A percentile compares a stretch with the other conserved stretches of the same genome.
Evolutionary conservation across 92 coral and sea anemone genomes (phyloP).

Genomic region (Umimayanthus chanpuru): DNA sequence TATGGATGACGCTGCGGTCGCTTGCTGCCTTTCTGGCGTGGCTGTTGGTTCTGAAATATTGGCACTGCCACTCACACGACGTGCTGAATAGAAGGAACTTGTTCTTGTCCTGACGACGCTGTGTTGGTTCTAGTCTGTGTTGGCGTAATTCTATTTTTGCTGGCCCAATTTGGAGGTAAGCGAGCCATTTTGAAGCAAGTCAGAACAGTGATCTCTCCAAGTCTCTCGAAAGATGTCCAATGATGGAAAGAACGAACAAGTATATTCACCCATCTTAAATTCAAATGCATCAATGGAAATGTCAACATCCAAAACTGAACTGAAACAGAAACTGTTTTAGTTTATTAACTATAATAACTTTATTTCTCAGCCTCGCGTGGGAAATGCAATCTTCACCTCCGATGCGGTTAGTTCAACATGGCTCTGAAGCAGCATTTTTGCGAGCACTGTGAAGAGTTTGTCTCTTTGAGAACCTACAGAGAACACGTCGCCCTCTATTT

Average conservation of each 20-base stretch:
- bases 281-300: constrained; percentile 14
- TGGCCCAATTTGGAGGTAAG: constrained; percentile 23
- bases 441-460: constrained; percentile 38
- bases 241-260: constrained; percentile 19
- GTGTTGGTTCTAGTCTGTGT: not conserved
- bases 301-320: constrained; percentile 11
- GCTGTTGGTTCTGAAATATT: not conserved
- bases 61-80: constrained; percentile 13
- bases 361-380: not conserved
- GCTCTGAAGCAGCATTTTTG: constrained; percentile 39
- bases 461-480: constrained; percentile 38
- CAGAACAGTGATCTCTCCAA: not conserved
- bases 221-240: not conserved
- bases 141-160: constrained; percentile 2
- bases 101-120: not conserved
- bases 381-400: not conserved
- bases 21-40: constrained; percentile 13
- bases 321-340: not conserved
- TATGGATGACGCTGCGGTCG: constrained; percentile 1
- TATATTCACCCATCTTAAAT: constrained; percentile 14
- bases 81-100: not conserved
- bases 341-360: constrained; percentile 3
- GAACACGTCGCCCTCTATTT: constrained; percentile 36
- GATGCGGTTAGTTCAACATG: not conserved
- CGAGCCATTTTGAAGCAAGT: constrained; percentile 12